Conservation (phyloP, 2,113 vertebrate genomes). For the Pluvianellus socialis region DNA sequence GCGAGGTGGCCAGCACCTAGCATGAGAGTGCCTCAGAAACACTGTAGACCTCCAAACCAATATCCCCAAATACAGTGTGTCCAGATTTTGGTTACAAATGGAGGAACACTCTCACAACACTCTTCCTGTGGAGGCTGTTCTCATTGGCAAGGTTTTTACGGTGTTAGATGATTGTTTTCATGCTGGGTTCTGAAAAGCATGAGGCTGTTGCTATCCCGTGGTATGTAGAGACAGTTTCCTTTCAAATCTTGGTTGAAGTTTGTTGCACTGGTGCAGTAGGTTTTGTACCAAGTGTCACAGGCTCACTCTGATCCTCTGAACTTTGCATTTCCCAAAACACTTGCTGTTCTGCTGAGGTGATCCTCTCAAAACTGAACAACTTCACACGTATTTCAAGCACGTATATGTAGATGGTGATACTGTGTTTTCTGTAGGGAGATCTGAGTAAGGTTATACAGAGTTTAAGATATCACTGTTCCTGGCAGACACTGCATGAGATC, state of each 20-base stretch:
- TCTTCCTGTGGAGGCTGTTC: not conserved
- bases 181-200: not conserved
- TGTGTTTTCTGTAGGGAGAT: not conserved
- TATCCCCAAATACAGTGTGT: not conserved
- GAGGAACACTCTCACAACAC: not conserved
- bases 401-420: accelerated
- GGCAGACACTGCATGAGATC: not conserved
- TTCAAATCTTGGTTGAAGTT: not conserved
- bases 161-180: not conserved
- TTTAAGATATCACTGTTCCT: not conserved
- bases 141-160: not conserved
- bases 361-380: not conserved
- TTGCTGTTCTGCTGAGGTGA: not conserved
- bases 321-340: not conserved
- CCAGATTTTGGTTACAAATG: not conserved
- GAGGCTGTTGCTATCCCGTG: not conserved
- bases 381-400: not conserved
- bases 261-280: not conserved
- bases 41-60: not conserved
- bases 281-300: not conserved
- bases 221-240: not conserved
- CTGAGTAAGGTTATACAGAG: not conserved
- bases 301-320: not conserved
- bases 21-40: not conserved
- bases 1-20: not conserved